Percentiles rank a stretch among this genome's conserved stretches.
phyloP scores from a whole-genome alignment of 2,113 vertebrate species.

The Pedionomus torquatus region DNA sequence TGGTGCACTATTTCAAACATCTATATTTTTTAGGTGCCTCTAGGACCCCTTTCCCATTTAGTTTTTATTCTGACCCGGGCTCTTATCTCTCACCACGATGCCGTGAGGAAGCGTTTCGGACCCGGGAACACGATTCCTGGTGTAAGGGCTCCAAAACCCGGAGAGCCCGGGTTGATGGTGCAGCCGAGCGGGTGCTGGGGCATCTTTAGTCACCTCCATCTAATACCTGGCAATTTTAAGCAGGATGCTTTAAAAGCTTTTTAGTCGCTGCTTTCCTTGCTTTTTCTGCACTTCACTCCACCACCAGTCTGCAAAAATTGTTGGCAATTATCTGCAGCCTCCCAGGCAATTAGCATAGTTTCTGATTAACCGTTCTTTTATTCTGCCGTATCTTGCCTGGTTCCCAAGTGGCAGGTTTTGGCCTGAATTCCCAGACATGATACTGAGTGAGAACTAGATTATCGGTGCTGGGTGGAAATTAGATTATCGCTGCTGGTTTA shows the following conservation, averaged over 20 bases:
- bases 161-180: fast-evolving
- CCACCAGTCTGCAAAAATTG: background rate
- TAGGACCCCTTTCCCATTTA: background rate
- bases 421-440: background rate
- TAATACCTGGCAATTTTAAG: background rate
- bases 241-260: background rate
- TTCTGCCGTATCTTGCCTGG: fast-evolving
- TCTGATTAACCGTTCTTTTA: background rate
- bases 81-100: fast-evolving
- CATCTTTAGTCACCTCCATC: fast-evolving
- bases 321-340: background rate
- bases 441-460: no score
- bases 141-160: fast-evolving
- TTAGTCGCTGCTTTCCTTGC: fast-evolving
- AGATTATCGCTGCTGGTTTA: background rate
- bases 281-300: background rate
- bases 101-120: fast-evolving
- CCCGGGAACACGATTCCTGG: fast-evolving
- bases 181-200: background rate
- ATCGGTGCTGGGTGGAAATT: background rate
- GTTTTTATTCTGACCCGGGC: background rate
- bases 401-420: background rate
- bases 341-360: background rate
- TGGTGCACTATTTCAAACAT: background rate
- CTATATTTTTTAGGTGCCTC: background rate